These are phyloP conservation scores for Lepas anatifera DNA, from an alignment of 2,888 invertebrate genomes.

Conservation along the genomic window DNA sequence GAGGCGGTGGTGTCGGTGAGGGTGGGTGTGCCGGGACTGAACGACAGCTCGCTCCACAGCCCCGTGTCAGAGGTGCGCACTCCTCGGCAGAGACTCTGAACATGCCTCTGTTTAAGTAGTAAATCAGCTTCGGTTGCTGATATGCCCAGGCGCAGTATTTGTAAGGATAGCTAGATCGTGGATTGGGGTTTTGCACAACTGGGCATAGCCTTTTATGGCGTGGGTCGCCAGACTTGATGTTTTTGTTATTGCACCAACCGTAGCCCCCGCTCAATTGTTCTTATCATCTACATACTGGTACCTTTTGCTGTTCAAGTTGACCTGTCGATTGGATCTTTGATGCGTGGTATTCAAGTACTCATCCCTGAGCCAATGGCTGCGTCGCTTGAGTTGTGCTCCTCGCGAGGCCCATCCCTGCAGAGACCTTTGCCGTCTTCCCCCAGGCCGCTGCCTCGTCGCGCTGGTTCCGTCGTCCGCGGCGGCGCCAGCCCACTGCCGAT, in stretches of 20 bases:
- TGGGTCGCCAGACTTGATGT: no score
- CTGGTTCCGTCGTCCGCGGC: conserved; percentile 55
- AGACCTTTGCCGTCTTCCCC: conserved; percentile 93
- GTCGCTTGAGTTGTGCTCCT: conserved; percentile 80
- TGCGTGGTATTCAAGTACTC: no score
- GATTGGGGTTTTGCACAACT: no score
- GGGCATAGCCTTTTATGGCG: no score
- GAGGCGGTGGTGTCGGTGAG: conserved; percentile 86
- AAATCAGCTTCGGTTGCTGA: conserved; percentile 91
- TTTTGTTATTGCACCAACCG: no score
- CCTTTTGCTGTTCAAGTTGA: conserved; percentile 69
- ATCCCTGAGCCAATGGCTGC: conserved; percentile 29
- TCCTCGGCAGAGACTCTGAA: conserved; percentile 85
- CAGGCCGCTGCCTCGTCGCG: conserved; percentile 82
- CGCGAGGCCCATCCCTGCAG: conserved; percentile 85
- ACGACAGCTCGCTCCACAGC: conserved; percentile 66
- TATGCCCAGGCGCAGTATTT: conserved; percentile 91
- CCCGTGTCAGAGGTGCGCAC: conserved; percentile 96
- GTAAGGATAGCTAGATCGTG: conserved; percentile 85
- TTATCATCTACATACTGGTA: conserved; percentile 81
- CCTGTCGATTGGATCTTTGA: no score
- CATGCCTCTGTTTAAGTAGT: conserved; percentile 80
- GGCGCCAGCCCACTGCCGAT: background rate
- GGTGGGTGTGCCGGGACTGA: conserved; percentile 60
- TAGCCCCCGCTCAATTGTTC: no score